These are phyloP conservation scores for Cheirogaleus major DNA, from an alignment of 2,797 vertebrate genomes.

Conservation along the genomic window DNA sequence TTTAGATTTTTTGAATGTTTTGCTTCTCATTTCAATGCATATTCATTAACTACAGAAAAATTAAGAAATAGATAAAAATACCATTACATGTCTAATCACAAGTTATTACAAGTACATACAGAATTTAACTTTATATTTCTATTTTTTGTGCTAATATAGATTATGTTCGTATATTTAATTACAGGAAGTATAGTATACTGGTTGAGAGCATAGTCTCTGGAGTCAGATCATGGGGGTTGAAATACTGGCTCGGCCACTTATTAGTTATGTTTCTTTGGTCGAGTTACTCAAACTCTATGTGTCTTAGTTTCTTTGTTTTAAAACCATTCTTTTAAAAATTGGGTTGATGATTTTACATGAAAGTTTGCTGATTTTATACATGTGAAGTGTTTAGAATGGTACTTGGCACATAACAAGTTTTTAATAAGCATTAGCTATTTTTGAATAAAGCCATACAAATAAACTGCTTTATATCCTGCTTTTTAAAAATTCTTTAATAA, in stretches of 20 bases:
- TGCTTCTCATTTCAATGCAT: not conserved
- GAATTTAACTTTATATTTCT: not conserved
- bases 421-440: not conserved
- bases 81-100: not conserved
- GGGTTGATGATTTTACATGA: not conserved
- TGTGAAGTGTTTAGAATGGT: not conserved
- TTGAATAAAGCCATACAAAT: not conserved
- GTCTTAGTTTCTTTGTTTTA: not conserved
- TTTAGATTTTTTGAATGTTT: not conserved
- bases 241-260: not conserved
- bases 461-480: not conserved
- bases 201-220: not conserved
- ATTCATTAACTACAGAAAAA: not conserved
- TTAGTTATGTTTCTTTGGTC: not conserved
- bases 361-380: not conserved
- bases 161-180: not conserved
- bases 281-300: not conserved
- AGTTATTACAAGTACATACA: not conserved
- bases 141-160: not conserved
- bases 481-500: not conserved
- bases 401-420: not conserved
- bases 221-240: not conserved
- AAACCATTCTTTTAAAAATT: not conserved
- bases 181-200: not conserved
- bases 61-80: not conserved